Conservation (phyloP, 2,113 vertebrate species). For the Talpa occidentalis region DNA sequence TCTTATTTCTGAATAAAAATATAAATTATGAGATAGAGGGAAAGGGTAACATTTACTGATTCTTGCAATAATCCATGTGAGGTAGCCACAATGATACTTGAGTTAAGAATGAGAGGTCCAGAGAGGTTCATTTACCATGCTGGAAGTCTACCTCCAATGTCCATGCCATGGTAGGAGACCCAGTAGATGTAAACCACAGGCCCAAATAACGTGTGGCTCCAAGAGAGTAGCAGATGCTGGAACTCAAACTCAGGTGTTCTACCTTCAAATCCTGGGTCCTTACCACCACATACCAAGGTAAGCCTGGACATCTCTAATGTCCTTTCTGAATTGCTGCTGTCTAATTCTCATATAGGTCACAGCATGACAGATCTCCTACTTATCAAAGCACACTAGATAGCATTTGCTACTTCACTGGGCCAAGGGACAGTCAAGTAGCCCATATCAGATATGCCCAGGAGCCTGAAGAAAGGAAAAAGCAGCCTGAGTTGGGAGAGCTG, state of each 20-base stretch:
- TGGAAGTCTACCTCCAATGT: neutral
- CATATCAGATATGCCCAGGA: neutral
- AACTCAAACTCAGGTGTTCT: neutral
- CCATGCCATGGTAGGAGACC: neutral
- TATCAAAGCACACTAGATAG: neutral
- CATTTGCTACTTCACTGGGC: neutral
- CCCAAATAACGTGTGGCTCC: neutral
- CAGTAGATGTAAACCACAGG: neutral
- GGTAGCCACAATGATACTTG: neutral
- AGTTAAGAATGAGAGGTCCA: neutral
- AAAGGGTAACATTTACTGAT: conserved; percentile 31
- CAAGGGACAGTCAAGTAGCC: neutral
- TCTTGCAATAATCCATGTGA: neutral
- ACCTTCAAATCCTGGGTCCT: neutral
- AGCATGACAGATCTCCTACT: neutral
- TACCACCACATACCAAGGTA: too few relatives aligned
- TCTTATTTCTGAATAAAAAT: conserved; percentile 15
- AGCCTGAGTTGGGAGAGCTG: neutral
- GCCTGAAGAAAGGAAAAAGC: neutral
- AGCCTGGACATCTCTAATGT: too few relatives aligned
- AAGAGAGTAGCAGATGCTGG: neutral
- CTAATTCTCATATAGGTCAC: neutral
- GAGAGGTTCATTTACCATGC: neutral
- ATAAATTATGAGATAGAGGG: neutral
- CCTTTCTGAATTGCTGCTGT: neutral